A percentile compares a stretch with the other conserved stretches of the same genome.
These are phyloP conservation scores for Aleiodes leptofemur DNA, from an alignment of 2,888 invertebrate genomes.

Conservation along the genomic window DNA sequence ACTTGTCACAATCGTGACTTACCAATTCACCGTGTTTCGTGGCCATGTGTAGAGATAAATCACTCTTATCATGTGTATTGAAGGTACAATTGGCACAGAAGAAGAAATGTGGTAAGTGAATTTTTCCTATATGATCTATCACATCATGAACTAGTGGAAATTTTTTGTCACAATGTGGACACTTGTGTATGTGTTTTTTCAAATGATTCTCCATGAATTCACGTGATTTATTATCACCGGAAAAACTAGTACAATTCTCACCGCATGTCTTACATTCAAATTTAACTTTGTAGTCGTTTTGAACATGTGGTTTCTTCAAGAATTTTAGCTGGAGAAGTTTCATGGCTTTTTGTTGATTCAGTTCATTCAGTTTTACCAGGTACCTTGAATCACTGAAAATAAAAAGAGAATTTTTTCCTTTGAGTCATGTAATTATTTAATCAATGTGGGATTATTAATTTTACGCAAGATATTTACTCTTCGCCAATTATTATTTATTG, in stretches of 20 bases:
- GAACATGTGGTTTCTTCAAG: not conserved
- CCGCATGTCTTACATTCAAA: constrained; percentile 32
- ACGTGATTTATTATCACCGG: not conserved
- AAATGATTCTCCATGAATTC: constrained; percentile 44
- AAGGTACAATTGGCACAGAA: constrained; percentile 45
- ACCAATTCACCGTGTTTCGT: constrained; percentile 30
- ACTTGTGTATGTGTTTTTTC: constrained; percentile 52
- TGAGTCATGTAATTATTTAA: not conserved
- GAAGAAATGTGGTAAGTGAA: constrained; percentile 38
- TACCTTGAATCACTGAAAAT: not conserved
- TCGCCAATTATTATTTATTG: too few species aligned
- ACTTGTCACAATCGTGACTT: constrained; percentile 60
- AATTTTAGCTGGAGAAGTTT: not conserved
- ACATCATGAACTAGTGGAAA: constrained; percentile 7
- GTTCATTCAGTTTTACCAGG: not conserved
- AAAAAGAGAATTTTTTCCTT: not conserved
- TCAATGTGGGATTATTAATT: not conserved
- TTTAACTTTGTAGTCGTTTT: constrained; percentile 13
- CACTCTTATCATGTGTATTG: not conserved
- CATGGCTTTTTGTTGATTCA: not conserved
- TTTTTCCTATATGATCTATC: constrained; percentile 46
- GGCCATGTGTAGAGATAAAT: not conserved
- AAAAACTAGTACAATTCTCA: not conserved
- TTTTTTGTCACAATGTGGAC: constrained; percentile 48
- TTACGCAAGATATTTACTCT: too few species aligned